A percentile compares a stretch with the other conserved stretches of the same genome.
Evolutionary conservation across 2,113 vertebrate genomes (phyloP).

Genomic region (Lepisosteus osseus): DNA sequence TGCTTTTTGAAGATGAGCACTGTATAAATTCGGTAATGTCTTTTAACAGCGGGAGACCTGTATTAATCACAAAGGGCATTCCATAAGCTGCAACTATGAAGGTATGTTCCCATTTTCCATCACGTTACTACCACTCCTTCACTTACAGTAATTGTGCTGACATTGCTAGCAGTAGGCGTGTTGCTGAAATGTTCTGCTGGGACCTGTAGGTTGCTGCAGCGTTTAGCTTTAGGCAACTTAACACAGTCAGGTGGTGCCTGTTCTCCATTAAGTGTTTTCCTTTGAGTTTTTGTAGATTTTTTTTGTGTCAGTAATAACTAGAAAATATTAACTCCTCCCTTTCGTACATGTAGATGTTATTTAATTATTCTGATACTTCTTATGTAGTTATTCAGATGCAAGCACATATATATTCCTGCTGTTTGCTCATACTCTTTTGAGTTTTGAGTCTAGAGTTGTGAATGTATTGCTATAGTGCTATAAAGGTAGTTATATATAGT

Average conservation of each 20-base stretch:
- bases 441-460: too few relatives aligned
- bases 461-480: too few relatives aligned
- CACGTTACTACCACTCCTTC: background rate
- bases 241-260: constrained; percentile 4
- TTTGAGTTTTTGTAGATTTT: background rate
- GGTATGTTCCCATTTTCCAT: background rate
- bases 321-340: too few relatives aligned
- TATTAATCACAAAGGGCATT: background rate
- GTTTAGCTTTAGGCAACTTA: background rate
- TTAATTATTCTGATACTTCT: too few relatives aligned
- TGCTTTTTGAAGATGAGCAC: too few relatives aligned
- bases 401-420: too few relatives aligned
- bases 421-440: too few relatives aligned
- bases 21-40: background rate
- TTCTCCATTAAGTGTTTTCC: too few relatives aligned
- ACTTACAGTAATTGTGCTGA: background rate
- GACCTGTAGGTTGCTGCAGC: background rate
- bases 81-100: background rate
- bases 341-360: too few relatives aligned
- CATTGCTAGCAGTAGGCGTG: background rate
- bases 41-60: background rate
- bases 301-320: background rate
- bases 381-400: too few relatives aligned
- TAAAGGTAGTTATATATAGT: too few relatives aligned
- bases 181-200: background rate